Percentiles rank a stretch among this genome's conserved stretches.
Evolutionary conservation across 2,113 vertebrate genomes (phyloP).

Genomic region (Mustela lutreola): DNA sequence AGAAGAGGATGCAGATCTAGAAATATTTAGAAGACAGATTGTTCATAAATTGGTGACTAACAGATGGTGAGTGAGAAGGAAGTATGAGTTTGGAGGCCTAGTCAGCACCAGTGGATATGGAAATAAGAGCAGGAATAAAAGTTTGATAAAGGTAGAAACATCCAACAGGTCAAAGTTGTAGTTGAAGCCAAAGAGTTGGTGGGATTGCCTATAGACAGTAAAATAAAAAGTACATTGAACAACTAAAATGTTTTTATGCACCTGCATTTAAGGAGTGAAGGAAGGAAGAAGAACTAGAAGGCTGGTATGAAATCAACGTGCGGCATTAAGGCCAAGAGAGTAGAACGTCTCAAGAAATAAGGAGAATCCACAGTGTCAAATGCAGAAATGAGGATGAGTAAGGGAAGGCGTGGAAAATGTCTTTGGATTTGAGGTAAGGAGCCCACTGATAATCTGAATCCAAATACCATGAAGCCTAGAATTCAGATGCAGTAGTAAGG

Average conservation of each 20-base stretch:
- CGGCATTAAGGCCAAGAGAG: neutral
- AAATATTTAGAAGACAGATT: neutral
- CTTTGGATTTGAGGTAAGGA: neutral
- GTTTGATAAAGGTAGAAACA: neutral
- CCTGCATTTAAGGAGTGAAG: neutral
- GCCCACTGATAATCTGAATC: neutral
- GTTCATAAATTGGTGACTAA: neutral
- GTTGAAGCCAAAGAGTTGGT: neutral
- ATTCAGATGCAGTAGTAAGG: neutral
- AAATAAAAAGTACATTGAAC: neutral
- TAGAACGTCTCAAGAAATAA: neutral
- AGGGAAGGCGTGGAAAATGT: neutral
- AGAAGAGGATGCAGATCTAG: neutral
- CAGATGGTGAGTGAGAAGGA: neutral
- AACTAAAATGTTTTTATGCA: neutral
- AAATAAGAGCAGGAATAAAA: neutral
- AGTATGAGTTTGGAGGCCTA: neutral
- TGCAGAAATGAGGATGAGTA: neutral
- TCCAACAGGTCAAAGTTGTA: neutral
- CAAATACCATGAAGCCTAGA: neutral
- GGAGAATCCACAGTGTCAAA: neutral
- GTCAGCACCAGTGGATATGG: neutral
- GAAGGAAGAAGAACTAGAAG: neutral
- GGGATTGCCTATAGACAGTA: neutral
- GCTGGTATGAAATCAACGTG: neutral